Evolutionary conservation across 2,797 vertebrate genomes (phyloP).

Genomic region (Urocyon cinereoargenteus): DNA sequence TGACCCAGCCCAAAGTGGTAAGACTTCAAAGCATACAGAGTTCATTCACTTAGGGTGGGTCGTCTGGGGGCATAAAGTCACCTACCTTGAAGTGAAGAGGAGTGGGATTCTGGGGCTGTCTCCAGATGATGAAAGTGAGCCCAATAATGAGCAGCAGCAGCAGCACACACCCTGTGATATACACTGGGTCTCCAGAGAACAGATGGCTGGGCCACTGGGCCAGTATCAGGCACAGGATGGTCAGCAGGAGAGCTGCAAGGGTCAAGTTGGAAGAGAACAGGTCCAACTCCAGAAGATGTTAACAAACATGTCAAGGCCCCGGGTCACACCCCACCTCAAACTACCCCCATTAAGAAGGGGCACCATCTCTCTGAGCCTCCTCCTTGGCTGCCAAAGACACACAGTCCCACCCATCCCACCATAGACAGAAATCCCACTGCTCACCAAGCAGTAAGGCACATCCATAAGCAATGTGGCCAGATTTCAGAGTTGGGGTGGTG

Average conservation of each 20-base stretch:
- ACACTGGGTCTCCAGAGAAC: not conserved
- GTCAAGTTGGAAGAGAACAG: not conserved
- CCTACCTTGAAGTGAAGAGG: conserved; percentile 94
- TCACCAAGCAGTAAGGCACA: conserved; percentile 92
- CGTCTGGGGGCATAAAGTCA: not conserved
- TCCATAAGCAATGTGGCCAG: conserved; percentile 91
- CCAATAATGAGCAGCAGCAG: conserved; percentile 85
- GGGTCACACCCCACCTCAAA: not conserved
- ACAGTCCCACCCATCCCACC: not conserved
- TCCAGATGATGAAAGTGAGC: conserved; percentile 90
- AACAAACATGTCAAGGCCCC: not conserved
- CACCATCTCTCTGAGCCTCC: not conserved
- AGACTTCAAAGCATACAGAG: not conserved
- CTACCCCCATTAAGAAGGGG: accelerated
- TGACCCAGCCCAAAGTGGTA: not conserved
- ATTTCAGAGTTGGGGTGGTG: conserved; percentile 87
- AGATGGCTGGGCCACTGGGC: conserved; percentile 80
- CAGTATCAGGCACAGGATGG: conserved; percentile 89
- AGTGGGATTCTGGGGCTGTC: conserved; percentile 93
- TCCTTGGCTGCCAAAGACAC: not conserved
- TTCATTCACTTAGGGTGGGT: not conserved
- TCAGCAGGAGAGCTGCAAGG: conserved; percentile 89
- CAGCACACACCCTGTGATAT: conserved; percentile 72
- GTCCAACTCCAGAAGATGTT: not conserved
- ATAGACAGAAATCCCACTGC: conserved; percentile 49